Conservation (phyloP, 1,140 invertebrate species). For the Papilio dardanus region DNA sequence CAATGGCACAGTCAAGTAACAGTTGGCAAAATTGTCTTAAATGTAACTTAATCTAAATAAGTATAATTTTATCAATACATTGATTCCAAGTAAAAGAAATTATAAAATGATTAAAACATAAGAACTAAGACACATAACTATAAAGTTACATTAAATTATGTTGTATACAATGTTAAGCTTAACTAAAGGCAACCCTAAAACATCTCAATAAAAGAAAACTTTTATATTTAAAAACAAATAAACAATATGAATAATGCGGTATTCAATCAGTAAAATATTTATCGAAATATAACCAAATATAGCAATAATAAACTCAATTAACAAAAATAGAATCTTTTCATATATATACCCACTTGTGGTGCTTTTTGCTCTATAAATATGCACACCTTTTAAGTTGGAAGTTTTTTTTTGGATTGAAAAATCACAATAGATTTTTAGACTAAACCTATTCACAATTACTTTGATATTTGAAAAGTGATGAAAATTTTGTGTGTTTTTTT, state of each 20-base stretch:
- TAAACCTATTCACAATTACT: not conserved
- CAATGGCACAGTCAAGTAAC: not conserved
- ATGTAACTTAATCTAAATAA: slow-evolving; percentile 3
- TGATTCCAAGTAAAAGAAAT: not conserved
- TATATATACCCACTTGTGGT: not conserved
- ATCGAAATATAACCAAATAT: not conserved
- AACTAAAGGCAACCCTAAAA: not conserved
- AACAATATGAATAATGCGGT: not conserved
- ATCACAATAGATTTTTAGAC: not conserved
- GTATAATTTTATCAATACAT: not conserved
- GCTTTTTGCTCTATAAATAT: not conserved
- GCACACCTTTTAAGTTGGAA: not conserved
- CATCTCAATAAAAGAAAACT: not conserved
- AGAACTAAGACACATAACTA: not conserved
- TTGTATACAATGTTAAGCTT: not conserved
- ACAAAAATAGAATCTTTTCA: too few species aligned
- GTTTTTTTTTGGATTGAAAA: not conserved
- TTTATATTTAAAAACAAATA: not conserved
- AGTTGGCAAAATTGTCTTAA: not conserved
- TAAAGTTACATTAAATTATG: not conserved
- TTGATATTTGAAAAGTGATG: not conserved
- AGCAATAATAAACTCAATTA: not conserved
- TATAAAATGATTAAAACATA: not conserved
- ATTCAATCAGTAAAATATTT: too few species aligned
- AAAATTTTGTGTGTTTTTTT: not conserved